phyloP scores from a whole-genome alignment of 2,797 vertebrate genomes.

The Benthosema pterotum region DNA sequence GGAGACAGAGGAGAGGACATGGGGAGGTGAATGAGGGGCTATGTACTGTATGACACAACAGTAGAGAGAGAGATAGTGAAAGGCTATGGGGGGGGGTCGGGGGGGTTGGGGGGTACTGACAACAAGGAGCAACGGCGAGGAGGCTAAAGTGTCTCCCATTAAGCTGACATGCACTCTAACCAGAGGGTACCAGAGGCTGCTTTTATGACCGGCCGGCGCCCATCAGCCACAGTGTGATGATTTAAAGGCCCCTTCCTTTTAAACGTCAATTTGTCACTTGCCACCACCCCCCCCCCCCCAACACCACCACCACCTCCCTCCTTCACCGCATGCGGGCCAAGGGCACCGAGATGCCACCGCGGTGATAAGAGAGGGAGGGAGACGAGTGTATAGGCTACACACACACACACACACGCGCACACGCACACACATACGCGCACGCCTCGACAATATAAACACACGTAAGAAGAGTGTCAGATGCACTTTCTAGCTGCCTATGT shows the following conservation, averaged over 20 bases:
- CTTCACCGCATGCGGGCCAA: not conserved
- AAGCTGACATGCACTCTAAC: constrained; percentile 40
- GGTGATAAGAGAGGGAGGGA: constrained; percentile 17
- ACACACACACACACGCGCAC: not conserved
- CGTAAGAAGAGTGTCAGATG: too few species aligned
- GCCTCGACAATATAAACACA: too few species aligned
- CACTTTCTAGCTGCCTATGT: too few species aligned
- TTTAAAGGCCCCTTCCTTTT: constrained; percentile 59
- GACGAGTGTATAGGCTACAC: not conserved
- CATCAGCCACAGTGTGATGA: constrained; percentile 51
- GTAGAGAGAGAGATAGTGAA: too few species aligned
- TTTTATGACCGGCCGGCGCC: constrained; percentile 49
- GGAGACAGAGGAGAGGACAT: too few species aligned
- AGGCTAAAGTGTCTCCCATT: constrained; percentile 54
- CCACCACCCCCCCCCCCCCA: constrained; percentile 51
- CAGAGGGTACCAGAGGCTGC: constrained; percentile 27
- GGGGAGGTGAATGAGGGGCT: too few species aligned
- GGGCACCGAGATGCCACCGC: constrained; percentile 44
- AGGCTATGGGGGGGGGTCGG: too few species aligned
- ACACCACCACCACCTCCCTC: constrained; percentile 41
- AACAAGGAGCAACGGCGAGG: constrained; percentile 1
- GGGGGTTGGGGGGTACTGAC: not conserved
- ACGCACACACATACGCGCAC: constrained; percentile 10
- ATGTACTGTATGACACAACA: too few species aligned
- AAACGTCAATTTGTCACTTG: constrained; percentile 73